Conservation (phyloP, 2,888 invertebrate genomes). For the Galerucella pusilla region DNA sequence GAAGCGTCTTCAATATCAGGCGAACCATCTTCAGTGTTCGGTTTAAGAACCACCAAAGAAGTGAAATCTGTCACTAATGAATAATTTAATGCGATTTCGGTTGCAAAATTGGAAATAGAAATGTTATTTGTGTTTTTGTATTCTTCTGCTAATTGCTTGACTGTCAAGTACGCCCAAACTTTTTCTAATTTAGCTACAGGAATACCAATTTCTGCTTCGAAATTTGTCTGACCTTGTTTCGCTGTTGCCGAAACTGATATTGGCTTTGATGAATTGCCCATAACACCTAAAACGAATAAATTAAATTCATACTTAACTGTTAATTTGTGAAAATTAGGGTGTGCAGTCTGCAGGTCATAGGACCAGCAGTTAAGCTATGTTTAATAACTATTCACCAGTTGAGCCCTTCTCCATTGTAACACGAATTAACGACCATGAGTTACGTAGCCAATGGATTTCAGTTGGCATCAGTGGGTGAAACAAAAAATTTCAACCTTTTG, state of each 20-base stretch:
- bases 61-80: conserved; percentile 76
- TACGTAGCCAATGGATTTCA: no score
- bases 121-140: conserved; percentile 46
- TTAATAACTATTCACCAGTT: no score
- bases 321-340: no score
- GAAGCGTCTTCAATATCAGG: conserved; percentile 44
- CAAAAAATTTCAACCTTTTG: no score
- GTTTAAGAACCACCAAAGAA: conserved; percentile 74
- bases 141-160: conserved; percentile 71
- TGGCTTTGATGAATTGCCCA: conserved; percentile 31
- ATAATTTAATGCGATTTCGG: conserved; percentile 68
- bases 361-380: no score
- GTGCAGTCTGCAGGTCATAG: no score
- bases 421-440: no score
- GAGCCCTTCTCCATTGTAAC: no score
- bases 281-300: conserved; percentile 41
- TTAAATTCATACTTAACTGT: no score
- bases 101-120: conserved; percentile 66
- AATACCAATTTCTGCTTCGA: conserved; percentile 46
- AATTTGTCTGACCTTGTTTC: conserved; percentile 51
- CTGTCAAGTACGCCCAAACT: conserved; percentile 74
- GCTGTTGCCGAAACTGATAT: conserved; percentile 39
- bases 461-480: no score
- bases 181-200: conserved; percentile 52
- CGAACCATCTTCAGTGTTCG: conserved; percentile 64